Evolutionary conservation across 2,888 invertebrate genomes (phyloP).

Genomic region (Eristalinus aeneus): DNA sequence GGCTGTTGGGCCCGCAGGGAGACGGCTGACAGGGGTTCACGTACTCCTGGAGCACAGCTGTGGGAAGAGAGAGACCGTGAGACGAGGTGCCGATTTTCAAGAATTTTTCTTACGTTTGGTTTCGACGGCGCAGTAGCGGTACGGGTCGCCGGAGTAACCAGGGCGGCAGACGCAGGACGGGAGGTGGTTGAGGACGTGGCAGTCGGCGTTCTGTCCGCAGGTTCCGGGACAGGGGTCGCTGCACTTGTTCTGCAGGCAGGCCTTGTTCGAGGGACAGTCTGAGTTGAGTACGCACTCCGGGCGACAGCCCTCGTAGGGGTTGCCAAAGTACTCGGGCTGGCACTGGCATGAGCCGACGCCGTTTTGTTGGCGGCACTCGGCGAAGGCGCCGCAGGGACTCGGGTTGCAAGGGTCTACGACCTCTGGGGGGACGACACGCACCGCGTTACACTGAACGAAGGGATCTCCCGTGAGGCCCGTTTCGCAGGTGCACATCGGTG

Average conservation of each 20-base stretch:
- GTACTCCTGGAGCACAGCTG: conserved; percentile 75
- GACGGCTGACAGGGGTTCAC: conserved; percentile 82
- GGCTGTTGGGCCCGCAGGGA: conserved; percentile 90
- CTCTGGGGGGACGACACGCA: conserved; percentile 78
- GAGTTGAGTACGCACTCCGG: conserved; percentile 88
- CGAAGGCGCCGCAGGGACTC: conserved; percentile 91
- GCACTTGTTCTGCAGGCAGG: conserved; percentile 88
- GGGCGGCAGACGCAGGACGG: conserved; percentile 86
- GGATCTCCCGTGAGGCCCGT: conserved; percentile 78
- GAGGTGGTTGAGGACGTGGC: conserved; percentile 87
- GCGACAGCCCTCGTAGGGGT: conserved; percentile 89
- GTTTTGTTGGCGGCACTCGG: conserved; percentile 85
- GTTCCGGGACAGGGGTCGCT: conserved; percentile 89
- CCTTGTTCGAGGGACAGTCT: conserved; percentile 87
- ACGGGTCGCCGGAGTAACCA: conserved; percentile 89
- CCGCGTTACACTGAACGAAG: conserved; percentile 81
- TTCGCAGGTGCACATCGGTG: conserved; percentile 89
- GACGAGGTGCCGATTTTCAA: neutral
- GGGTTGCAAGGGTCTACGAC: conserved; percentile 85
- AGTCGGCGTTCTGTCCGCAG: conserved; percentile 88
- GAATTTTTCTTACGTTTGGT: conserved; percentile 81
- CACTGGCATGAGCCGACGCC: conserved; percentile 88
- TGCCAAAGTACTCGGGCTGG: conserved; percentile 86
- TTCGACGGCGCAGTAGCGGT: conserved; percentile 83
- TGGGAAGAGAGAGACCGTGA: conserved; percentile 3